phyloP scores from a whole-genome alignment of 2,113 vertebrate genomes.

The Melozone crissalis region DNA sequence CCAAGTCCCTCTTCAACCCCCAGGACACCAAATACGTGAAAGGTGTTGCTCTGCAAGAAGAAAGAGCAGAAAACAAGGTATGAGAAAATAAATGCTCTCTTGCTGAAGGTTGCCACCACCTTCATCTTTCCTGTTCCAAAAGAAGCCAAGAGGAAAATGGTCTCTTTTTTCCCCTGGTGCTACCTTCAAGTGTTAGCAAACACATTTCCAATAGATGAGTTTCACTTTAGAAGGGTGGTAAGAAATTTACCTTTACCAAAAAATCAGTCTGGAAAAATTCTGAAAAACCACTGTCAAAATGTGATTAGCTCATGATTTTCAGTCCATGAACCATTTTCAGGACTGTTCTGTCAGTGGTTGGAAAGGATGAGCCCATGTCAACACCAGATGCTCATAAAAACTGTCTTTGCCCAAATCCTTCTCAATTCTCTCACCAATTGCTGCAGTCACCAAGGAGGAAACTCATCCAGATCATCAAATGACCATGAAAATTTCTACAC shows the following conservation, averaged over 20 bases:
- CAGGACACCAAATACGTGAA: not conserved
- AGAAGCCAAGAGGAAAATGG: not conserved
- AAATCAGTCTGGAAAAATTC: not conserved
- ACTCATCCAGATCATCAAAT: not conserved
- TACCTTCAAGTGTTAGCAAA: not conserved
- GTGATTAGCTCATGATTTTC: not conserved
- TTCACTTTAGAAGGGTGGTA: not conserved
- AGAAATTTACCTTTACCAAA: not conserved
- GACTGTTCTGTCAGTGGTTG: not conserved
- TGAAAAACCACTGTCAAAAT: not conserved
- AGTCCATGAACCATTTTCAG: not conserved
- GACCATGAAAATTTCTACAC: not conserved
- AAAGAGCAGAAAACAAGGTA: not conserved
- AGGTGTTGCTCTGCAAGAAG: not conserved
- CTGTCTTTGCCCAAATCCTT: not conserved
- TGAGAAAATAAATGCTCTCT: not conserved
- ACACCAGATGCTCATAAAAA: not conserved
- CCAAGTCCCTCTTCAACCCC: not conserved
- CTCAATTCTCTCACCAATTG: not conserved
- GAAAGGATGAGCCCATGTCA: not conserved
- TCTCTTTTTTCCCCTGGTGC: not conserved
- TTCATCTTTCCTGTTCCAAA: not conserved
- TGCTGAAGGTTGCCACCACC: not conserved
- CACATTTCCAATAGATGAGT: not conserved
- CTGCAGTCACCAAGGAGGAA: not conserved